Evolutionary conservation across 2,888 invertebrate species (phyloP), one percentile per base, ranked within the genome.

Genomic region (Uropetala carovei): DNA sequence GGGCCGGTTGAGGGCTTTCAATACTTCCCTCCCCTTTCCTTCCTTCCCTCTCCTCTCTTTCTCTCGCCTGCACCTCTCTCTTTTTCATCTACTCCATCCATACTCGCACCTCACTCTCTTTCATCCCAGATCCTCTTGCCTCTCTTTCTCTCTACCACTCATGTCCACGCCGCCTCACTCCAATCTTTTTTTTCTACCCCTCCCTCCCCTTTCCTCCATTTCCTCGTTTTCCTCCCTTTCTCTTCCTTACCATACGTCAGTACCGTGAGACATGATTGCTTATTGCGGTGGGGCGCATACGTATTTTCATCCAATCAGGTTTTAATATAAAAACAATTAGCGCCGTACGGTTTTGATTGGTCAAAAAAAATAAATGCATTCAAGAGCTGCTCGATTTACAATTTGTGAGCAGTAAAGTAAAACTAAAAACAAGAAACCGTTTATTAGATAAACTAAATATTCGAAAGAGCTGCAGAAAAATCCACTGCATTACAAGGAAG

Each of bases 1-100:
- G 89, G 89, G 89, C 43, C 64, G 68, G 60, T 86, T 86, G 86
- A 68, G 60, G 43, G 89, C 89, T 89, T 89, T 68, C 89, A 64
- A 56, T 89, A 64, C 68, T 68, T 89, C 18, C 14, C 60, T n/a
- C 68, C 64, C 43, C 85, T 8, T 13, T 27, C 30, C 89, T 16
- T 89, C 27, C 22, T 86, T 86, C 60, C 60, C 60, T 18, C 59
- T 58, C 27, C 60, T 4, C 27, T n/a, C 43, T 64, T 16, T 43
- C 43, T 43, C n/a, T 22, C 64, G 60, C n/a, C 18, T 14, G n/a
- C n/a, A 22, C 13, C 7, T 58, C 85, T 22, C 30, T 59, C 13
- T 13, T 5, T 59, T 57, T 27, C 14, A 43, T 11, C 59, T 3
- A 27, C n/a, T 58, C 64, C 43, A 43, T 43, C 43, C 43, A 43